A percentile compares a stretch with the other conserved stretches of the same genome.
These are phyloP conservation scores for Epinotia demarniana DNA, from an alignment of 2,888 invertebrate genomes.

Conservation along the genomic window DNA sequence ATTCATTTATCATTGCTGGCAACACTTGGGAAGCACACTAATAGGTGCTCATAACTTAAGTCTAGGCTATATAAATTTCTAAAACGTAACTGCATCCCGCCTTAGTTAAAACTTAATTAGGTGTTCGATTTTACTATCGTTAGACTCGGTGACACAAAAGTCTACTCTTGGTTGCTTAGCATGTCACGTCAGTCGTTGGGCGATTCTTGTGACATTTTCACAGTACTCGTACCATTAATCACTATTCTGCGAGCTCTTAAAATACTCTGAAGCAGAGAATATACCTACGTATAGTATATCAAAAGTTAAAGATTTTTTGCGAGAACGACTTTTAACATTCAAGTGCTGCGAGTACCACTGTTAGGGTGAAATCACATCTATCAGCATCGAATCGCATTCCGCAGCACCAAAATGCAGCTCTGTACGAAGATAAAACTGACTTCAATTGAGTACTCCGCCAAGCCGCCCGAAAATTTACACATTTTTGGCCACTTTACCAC, in stretches of 20 bases:
- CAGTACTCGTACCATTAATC: background rate
- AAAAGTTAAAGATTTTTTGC: background rate
- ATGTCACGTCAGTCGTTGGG: background rate
- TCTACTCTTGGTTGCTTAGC: background rate
- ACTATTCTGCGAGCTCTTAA: background rate
- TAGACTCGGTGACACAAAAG: background rate
- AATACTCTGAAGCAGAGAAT: background rate
- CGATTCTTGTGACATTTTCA: background rate
- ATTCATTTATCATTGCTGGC: slow-evolving; percentile 39
- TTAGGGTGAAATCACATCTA: too few species aligned
- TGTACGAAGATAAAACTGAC: too few species aligned
- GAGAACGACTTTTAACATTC: background rate
- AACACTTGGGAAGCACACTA: slow-evolving; percentile 38
- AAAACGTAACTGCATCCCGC: slow-evolving; percentile 54
- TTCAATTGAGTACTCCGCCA: too few species aligned
- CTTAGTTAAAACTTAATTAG: slow-evolving; percentile 62
- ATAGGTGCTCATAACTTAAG: slow-evolving; percentile 36
- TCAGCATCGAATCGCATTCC: too few species aligned
- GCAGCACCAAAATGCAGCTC: too few species aligned
- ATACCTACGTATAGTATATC: too few species aligned
- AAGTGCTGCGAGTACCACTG: background rate
- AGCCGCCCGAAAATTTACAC: too few species aligned
- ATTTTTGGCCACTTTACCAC: too few species aligned
- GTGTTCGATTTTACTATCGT: slow-evolving; percentile 44
- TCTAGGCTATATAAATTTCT: slow-evolving; percentile 31